A percentile compares a stretch with the other conserved stretches of the same genome.
phyloP scores from a whole-genome alignment of 2,797 vertebrate species.

The Smutsia temminckii region DNA sequence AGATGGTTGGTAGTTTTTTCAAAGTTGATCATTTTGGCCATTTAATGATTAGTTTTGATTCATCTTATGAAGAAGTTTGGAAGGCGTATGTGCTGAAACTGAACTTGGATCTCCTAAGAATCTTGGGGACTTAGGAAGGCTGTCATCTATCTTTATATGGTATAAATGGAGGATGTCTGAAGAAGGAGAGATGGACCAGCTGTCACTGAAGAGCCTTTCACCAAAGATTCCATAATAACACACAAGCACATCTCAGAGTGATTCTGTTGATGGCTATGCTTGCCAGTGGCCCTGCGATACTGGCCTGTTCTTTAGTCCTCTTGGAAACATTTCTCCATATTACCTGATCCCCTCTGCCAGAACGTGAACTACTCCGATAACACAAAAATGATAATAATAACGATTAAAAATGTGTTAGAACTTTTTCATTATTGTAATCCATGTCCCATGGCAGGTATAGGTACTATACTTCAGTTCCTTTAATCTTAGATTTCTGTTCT shows the following conservation, averaged over 20 bases:
- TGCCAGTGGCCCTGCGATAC: neutral
- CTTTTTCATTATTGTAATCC: neutral
- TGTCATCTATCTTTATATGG: constrained; percentile 11
- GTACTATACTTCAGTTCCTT: neutral
- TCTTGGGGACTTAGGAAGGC: neutral
- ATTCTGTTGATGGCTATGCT: neutral
- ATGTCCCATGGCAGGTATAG: neutral
- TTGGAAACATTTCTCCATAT: neutral
- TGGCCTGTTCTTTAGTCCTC: neutral
- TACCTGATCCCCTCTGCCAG: neutral
- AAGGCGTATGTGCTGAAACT: constrained; percentile 51
- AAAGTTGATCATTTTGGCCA: constrained; percentile 32
- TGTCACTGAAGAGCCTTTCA: constrained; percentile 9
- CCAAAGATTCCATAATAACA: constrained; percentile 21
- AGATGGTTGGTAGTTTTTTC: constrained; percentile 9
- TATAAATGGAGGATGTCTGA: neutral
- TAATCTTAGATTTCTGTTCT: constrained; percentile 32
- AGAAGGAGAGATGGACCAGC: neutral
- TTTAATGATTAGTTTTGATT: constrained; percentile 62
- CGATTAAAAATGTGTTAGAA: neutral
- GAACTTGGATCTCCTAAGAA: constrained; percentile 57
- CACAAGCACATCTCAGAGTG: neutral
- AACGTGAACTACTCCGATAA: constrained; percentile 3
- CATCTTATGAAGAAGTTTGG: constrained; percentile 39
- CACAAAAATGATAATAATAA: neutral